Conservation (phyloP, 1,140 invertebrate species). For the Ceratosolen fusciceps region DNA sequence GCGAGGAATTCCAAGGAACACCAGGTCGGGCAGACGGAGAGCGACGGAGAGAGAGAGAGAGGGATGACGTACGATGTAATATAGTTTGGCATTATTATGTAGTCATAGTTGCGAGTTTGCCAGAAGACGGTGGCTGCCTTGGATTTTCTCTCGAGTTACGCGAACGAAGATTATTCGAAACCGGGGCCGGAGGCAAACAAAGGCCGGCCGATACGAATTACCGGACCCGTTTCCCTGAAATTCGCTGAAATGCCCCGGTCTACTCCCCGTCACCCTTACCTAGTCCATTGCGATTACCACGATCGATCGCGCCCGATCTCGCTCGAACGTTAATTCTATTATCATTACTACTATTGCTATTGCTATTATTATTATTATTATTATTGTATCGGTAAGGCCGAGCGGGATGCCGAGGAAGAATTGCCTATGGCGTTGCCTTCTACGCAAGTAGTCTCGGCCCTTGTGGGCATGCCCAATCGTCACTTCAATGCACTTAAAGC, state of each 20-base stretch:
- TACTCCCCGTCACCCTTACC: not conserved
- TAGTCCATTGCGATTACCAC: constrained; percentile 27
- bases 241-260: constrained; percentile 14
- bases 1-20: constrained; percentile 4
- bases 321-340: constrained; percentile 10
- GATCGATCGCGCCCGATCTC: constrained; percentile 33
- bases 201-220: constrained; percentile 42
- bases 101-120: not conserved
- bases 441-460: too few species aligned
- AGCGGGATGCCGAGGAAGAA: constrained; percentile 26
- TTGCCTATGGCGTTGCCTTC: not conserved
- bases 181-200: constrained; percentile 23
- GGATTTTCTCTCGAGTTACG: constrained; percentile 7
- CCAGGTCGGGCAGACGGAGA: too few species aligned
- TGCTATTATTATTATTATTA: constrained; percentile 6
- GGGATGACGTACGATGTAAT: not conserved
- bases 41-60: too few species aligned
- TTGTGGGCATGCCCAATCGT: too few species aligned
- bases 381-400: constrained; percentile 3
- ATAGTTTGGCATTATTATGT: not conserved
- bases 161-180: constrained; percentile 19
- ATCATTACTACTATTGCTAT: constrained; percentile 5
- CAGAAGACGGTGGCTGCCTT: not conserved
- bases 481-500: constrained; percentile 7
- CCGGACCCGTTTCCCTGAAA: constrained; percentile 23